A percentile compares a stretch with the other conserved stretches of the same genome.
These are phyloP conservation scores for Tokudaia tokunoshimensis DNA, from an alignment of 2,797 vertebrate species.

Conservation along the genomic window DNA sequence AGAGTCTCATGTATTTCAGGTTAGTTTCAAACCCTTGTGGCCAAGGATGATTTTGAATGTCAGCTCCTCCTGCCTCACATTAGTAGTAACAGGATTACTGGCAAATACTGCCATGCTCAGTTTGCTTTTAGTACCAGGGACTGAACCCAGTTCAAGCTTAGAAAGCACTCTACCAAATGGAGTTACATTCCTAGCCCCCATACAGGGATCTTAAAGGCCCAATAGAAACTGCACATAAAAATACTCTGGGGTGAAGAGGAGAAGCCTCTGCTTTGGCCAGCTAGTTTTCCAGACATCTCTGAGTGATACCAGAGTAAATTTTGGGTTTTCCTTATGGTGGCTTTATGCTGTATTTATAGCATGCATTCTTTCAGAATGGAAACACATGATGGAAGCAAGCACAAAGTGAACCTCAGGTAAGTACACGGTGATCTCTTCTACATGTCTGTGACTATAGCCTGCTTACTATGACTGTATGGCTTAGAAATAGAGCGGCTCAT, in stretches of 20 bases:
- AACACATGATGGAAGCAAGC: not conserved
- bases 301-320: not conserved
- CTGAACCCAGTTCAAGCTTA: not conserved
- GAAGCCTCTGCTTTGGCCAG: not conserved
- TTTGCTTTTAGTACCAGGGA: not conserved
- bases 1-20: not conserved
- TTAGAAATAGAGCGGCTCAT: not conserved
- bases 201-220: not conserved
- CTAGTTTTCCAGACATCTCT: not conserved
- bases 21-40: not conserved
- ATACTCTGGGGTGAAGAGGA: not conserved
- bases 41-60: not conserved
- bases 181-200: not conserved
- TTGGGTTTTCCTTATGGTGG: not conserved
- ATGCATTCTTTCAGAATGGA: not conserved
- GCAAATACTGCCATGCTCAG: fast-evolving
- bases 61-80: not conserved
- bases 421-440: not conserved
- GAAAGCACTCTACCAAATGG: not conserved
- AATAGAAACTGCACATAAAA: not conserved
- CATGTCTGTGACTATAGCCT: not conserved
- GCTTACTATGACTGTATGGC: not conserved
- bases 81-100: not conserved
- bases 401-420: not conserved
- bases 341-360: not conserved